These are phyloP conservation scores for Poecilia latipinna DNA, from an alignment of 2,113 vertebrate genomes.

Conservation along the genomic window DNA sequence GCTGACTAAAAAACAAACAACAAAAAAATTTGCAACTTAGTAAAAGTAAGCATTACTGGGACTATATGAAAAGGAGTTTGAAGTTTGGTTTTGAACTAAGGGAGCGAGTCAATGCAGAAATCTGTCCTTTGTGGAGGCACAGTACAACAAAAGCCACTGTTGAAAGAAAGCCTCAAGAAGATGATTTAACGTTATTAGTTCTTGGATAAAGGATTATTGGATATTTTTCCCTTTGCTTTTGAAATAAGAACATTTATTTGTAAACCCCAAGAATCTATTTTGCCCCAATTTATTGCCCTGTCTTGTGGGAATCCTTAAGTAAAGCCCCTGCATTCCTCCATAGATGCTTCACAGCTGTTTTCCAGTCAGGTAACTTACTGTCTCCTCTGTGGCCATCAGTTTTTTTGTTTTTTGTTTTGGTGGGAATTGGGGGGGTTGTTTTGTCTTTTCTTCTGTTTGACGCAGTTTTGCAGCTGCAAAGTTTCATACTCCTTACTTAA, in stretches of 20 bases:
- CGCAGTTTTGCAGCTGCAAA: slow-evolving; percentile 1
- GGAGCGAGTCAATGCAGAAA: background rate
- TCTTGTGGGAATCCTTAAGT: background rate
- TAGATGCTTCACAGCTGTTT: slow-evolving; percentile 26
- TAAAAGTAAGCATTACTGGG: too few relatives aligned
- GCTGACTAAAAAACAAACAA: too few relatives aligned
- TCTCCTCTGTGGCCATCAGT: slow-evolving; percentile 3
- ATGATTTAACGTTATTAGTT: slow-evolving; percentile 10
- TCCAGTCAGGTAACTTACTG: background rate
- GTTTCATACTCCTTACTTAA: background rate
- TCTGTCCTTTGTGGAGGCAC: background rate
- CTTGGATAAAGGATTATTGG: slow-evolving; percentile 4
- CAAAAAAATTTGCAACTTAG: too few relatives aligned
- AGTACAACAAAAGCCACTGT: background rate
- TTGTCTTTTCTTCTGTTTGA: background rate
- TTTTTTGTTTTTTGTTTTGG: background rate
- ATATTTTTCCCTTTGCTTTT: background rate
- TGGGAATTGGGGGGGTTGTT: too few relatives aligned
- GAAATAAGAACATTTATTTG: slow-evolving; percentile 17
- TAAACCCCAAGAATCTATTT: slow-evolving; percentile 3
- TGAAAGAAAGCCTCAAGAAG: background rate
- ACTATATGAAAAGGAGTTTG: too few relatives aligned
- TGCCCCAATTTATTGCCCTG: background rate
- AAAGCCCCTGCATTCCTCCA: slow-evolving; percentile 6
- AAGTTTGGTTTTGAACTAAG: too few relatives aligned